phyloP scores from a whole-genome alignment of 2,113 vertebrate genomes.

The Panurus biarmicus region DNA sequence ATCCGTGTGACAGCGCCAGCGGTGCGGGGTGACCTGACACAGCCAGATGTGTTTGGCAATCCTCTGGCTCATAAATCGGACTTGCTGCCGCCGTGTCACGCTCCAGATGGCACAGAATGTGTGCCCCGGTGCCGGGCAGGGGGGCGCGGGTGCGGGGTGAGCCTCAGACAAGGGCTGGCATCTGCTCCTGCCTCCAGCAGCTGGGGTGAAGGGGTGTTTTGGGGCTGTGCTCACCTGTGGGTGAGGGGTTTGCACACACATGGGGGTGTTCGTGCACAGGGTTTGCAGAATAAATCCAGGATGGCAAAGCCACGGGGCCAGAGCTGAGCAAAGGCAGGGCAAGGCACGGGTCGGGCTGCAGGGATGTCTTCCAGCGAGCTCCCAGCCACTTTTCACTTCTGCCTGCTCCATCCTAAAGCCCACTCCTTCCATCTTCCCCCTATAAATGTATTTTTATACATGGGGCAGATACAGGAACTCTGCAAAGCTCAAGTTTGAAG shows the following conservation, averaged over 20 bases:
- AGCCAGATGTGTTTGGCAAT: neutral
- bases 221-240: neutral
- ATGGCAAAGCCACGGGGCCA: neutral
- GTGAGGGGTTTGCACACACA: neutral
- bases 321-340: neutral
- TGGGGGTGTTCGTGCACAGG: fast-evolving
- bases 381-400: neutral
- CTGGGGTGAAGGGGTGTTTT: neutral
- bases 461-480: fast-evolving
- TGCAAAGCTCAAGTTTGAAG: neutral
- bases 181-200: neutral
- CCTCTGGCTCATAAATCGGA: neutral
- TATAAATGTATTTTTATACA: neutral
- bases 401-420: neutral
- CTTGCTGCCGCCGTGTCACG: neutral
- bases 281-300: neutral
- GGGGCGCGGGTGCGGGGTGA: fast-evolving
- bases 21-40: neutral
- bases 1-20: neutral
- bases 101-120: neutral
- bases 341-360: neutral
- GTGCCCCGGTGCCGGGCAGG: neutral
- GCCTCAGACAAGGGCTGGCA: neutral
- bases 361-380: neutral
- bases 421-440: fast-evolving